Evolutionary conservation across 2,888 invertebrate genomes (phyloP).

Genomic region (Ormia ochracea): DNA sequence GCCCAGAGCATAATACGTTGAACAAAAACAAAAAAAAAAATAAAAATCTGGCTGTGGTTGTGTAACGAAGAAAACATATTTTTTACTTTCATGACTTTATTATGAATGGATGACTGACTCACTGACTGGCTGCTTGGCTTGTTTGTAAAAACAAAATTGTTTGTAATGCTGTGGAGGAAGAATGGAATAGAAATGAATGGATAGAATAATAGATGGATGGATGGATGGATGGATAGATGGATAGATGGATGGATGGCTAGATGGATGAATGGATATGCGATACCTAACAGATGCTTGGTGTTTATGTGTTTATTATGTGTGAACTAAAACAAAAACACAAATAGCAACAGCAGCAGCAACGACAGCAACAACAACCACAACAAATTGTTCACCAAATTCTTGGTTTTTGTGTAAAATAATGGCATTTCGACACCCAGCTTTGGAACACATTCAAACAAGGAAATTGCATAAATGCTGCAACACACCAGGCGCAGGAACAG

Average conservation of each 20-base stretch:
- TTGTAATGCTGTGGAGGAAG: background rate
- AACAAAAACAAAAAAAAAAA: no score
- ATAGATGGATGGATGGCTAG: background rate
- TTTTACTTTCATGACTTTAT: slow-evolving; percentile 1
- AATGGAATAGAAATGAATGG: no score
- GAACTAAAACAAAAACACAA: slow-evolving; percentile 20
- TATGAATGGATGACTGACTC: slow-evolving; percentile 16
- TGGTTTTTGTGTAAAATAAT: slow-evolving; percentile 41
- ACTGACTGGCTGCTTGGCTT: background rate
- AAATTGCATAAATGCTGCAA: slow-evolving; percentile 20
- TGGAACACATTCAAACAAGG: slow-evolving; percentile 1
- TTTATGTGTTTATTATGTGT: slow-evolving; percentile 49
- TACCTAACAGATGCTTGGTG: slow-evolving; percentile 53
- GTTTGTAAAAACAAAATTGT: background rate
- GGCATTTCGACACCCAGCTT: slow-evolving; percentile 46
- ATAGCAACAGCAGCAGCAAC: background rate
- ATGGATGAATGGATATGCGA: slow-evolving; percentile 42
- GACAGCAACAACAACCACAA: background rate
- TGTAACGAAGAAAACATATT: slow-evolving; percentile 11
- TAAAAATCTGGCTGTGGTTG: background rate
- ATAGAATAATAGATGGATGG: background rate
- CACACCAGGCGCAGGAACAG: background rate
- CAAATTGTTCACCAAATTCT: slow-evolving; percentile 42
- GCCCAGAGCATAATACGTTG: slow-evolving; percentile 20
- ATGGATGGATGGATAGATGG: slow-evolving; percentile 4